Conservation (phyloP, 2,888 invertebrate species). For the Mylabris sibirica region DNA sequence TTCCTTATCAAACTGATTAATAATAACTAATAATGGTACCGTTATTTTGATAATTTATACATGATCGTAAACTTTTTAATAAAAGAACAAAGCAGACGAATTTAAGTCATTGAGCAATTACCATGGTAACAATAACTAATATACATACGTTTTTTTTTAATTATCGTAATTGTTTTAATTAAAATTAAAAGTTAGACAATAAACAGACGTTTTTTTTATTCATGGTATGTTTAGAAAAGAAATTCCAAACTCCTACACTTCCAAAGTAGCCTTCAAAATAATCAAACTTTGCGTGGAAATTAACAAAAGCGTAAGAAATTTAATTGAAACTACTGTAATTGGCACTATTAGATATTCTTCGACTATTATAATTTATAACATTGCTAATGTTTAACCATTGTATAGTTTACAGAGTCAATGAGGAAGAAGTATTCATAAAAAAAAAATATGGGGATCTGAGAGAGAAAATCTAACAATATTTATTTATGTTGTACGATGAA, state of each 20-base stretch:
- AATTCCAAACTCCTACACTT: not conserved
- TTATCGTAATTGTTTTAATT: not conserved
- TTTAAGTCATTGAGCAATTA: not conserved
- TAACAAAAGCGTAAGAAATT: not conserved
- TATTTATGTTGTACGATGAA: not conserved
- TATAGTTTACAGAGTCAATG: not conserved
- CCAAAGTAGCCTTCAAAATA: not conserved
- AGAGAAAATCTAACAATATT: constrained; percentile 1
- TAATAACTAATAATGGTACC: not conserved
- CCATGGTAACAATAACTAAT: not conserved
- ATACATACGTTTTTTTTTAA: not conserved
- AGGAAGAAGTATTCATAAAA: not conserved
- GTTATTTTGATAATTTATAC: constrained; percentile 2
- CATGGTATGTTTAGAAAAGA: not conserved
- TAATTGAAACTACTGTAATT: not conserved
- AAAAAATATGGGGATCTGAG: not conserved
- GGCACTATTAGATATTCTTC: not conserved
- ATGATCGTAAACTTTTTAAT: not conserved
- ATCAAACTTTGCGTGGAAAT: not conserved
- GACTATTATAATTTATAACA: not conserved
- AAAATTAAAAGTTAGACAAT: not conserved
- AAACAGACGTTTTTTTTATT: not conserved
- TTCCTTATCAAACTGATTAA: constrained; percentile 4
- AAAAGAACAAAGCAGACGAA: not conserved
- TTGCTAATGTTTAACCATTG: not conserved